Evolutionary conservation across 2,797 vertebrate genomes (phyloP).

Genomic region (Megalops cyprinoides): DNA sequence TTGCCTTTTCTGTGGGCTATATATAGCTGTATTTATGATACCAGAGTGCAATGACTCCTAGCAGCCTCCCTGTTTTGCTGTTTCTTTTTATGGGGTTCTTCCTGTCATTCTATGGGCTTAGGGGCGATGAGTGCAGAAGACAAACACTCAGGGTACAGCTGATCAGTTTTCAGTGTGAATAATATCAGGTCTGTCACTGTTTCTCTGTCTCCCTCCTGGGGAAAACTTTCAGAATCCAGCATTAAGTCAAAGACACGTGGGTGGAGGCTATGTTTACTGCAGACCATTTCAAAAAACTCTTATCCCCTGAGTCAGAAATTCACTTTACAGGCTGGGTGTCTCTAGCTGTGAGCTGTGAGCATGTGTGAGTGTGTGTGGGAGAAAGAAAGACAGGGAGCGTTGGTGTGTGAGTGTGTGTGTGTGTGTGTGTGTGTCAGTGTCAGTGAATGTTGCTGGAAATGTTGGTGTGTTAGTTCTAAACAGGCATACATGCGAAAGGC

Average conservation of each 20-base stretch:
- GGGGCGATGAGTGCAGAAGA: not conserved
- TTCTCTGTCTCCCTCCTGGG: not conserved
- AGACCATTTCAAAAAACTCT: no score
- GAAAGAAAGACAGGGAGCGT: constrained; percentile 12
- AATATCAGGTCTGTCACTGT: no score
- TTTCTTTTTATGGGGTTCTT: not conserved
- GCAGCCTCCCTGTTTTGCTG: not conserved
- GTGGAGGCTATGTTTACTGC: no score
- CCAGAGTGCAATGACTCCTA: constrained; percentile 21
- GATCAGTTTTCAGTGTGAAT: not conserved
- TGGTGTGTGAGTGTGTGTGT: not conserved
- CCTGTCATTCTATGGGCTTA: not conserved
- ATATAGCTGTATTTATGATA: constrained; percentile 24
- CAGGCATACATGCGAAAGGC: no score
- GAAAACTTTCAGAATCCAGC: not conserved
- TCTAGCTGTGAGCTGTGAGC: constrained; percentile 23
- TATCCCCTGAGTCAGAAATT: no score
- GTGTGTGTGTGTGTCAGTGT: not conserved
- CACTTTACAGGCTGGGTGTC: not conserved
- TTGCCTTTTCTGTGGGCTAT: constrained; percentile 28
- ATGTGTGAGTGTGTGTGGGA: constrained; percentile 27
- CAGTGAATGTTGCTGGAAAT: not conserved
- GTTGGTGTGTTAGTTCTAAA: no score
- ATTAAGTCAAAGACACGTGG: constrained; percentile 26
- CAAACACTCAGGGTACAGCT: constrained; percentile 12